Conservation (phyloP, 2,888 invertebrate genomes). For the Fragum sueziense region DNA sequence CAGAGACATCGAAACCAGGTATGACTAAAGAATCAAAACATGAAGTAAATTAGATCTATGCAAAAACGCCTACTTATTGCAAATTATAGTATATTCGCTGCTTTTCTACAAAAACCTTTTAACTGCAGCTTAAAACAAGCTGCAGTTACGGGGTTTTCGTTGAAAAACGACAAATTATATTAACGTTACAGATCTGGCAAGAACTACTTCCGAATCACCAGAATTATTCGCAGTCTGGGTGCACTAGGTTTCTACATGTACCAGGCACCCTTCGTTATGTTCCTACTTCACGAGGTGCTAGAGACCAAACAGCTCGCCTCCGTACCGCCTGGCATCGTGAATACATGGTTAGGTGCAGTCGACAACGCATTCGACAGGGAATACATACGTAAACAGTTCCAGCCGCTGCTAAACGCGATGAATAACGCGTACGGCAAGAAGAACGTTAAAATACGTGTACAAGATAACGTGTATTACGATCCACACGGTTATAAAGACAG, state of each 20-base stretch:
- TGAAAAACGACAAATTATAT: too few relatives aligned
- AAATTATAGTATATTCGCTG: neutral
- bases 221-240: slow-evolving; percentile 77
- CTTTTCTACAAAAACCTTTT: too few relatives aligned
- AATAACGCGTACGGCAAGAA: slow-evolving; percentile 23
- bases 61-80: too few relatives aligned
- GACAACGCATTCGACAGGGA: slow-evolving; percentile 42
- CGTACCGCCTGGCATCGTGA: slow-evolving; percentile 24
- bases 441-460: slow-evolving; percentile 1
- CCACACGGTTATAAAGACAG: neutral
- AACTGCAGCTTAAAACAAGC: too few relatives aligned
- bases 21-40: too few relatives aligned
- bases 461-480: slow-evolving; percentile 3
- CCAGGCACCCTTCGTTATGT: slow-evolving; percentile 69
- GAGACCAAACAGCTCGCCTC: slow-evolving; percentile 39
- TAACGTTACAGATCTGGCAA: slow-evolving; percentile 71
- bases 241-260: slow-evolving; percentile 71
- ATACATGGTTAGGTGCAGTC: slow-evolving; percentile 43
- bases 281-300: slow-evolving; percentile 68
- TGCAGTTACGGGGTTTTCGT: too few relatives aligned
- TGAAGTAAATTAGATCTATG: too few relatives aligned
- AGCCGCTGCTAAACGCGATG: slow-evolving; percentile 12
- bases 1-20: too few relatives aligned
- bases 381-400: slow-evolving; percentile 42
- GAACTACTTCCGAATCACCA: slow-evolving; percentile 75